Conservation (phyloP, 1,140 invertebrate genomes). For the Gryon sp. region DNA sequence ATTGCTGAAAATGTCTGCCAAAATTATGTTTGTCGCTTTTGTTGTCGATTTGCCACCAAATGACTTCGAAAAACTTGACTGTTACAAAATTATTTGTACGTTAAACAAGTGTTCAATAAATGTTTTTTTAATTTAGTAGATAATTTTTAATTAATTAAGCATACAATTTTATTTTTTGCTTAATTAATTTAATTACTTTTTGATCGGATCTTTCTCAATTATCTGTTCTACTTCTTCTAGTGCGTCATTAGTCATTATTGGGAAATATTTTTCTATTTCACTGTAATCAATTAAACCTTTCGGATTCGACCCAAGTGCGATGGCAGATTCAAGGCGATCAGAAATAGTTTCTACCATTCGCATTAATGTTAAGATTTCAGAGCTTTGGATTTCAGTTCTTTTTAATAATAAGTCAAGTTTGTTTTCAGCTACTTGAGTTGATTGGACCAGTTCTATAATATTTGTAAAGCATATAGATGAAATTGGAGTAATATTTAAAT, state of each 20-base stretch:
- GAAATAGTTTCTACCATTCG: neutral
- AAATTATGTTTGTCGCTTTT: neutral
- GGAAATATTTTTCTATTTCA: neutral
- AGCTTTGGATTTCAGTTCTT: neutral
- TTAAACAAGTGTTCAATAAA: no score
- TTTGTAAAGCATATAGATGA: no score
- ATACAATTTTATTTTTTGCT: conserved; percentile 2
- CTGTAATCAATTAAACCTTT: neutral
- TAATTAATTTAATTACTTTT: no score
- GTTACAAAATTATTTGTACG: neutral
- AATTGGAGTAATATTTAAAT: no score
- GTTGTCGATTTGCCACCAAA: neutral
- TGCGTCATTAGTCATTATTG: neutral
- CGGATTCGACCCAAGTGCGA: neutral
- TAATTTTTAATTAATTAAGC: no score
- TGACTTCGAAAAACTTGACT: neutral
- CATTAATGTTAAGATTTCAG: neutral
- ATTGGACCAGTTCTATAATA: no score
- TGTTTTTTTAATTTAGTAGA: no score
- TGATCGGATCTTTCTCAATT: no score
- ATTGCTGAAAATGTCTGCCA: neutral
- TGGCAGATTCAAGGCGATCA: no score
- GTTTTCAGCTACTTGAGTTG: no score
- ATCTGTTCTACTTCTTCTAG: neutral
- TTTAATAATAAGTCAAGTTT: neutral